Conservation (phyloP, 1,140 invertebrate genomes). For the Heliconius eleuchia region DNA sequence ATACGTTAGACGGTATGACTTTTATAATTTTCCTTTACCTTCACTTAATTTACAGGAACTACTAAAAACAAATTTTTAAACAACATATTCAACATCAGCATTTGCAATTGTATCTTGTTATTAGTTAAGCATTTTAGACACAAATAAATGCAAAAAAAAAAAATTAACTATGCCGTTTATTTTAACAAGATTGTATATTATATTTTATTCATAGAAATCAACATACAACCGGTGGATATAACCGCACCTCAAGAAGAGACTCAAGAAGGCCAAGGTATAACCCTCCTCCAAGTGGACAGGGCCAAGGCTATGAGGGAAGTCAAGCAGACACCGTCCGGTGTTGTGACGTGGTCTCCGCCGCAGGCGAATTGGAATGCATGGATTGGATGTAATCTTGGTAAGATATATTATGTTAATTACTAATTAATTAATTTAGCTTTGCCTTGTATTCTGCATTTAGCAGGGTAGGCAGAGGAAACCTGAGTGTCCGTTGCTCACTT, state of each 20-base stretch:
- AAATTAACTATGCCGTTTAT: background rate
- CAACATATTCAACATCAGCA: too few relatives aligned
- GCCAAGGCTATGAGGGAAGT: constrained; percentile 65
- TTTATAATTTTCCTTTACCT: too few relatives aligned
- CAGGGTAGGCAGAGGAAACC: too few relatives aligned
- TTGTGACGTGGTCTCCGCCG: constrained; percentile 97
- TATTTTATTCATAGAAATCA: constrained; percentile 47
- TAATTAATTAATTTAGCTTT: background rate
- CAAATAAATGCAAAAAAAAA: too few relatives aligned
- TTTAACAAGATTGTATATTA: background rate
- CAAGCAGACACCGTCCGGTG: constrained; percentile 83
- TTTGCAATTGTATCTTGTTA: too few relatives aligned
- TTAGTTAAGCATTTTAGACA: too few relatives aligned
- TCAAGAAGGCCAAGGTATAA: constrained; percentile 48
- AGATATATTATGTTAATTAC: constrained; percentile 30
- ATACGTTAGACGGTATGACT: constrained; percentile 82
- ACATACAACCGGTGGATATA: constrained; percentile 61
- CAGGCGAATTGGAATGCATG: constrained; percentile 98
- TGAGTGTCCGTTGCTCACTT: too few relatives aligned
- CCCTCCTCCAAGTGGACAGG: constrained; percentile 60
- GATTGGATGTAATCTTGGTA: constrained; percentile 94
- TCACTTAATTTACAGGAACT: too few relatives aligned
- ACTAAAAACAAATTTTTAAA: too few relatives aligned
- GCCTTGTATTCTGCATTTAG: background rate
- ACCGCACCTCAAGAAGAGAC: constrained; percentile 34